These are phyloP conservation scores for Hyphantria cunea DNA, from an alignment of 1,140 invertebrate species.

Conservation along the genomic window DNA sequence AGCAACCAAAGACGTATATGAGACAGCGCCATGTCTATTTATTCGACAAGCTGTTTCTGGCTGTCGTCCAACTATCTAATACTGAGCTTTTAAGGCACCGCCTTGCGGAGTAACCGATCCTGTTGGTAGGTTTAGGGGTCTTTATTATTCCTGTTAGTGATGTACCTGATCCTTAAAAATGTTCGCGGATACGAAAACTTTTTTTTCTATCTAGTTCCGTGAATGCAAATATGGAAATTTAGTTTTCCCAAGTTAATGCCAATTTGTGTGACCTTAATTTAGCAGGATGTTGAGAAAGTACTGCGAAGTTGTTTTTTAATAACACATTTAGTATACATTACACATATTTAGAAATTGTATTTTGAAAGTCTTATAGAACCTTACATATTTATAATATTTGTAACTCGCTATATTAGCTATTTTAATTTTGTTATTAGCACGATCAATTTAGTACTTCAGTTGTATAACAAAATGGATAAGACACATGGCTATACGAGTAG, in stretches of 20 bases:
- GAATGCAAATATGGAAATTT: too few species aligned
- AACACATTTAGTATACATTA: too few species aligned
- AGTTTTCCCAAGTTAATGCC: neutral
- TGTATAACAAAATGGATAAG: too few species aligned
- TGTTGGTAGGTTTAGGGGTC: neutral
- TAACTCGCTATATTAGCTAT: too few species aligned
- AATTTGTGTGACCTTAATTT: neutral
- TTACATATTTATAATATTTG: too few species aligned
- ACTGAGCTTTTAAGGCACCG: constrained; percentile 17
- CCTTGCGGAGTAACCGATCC: constrained; percentile 5
- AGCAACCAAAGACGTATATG: constrained; percentile 7
- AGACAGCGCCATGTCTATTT: constrained; percentile 22
- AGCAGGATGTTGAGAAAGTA: neutral
- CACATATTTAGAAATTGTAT: too few species aligned
- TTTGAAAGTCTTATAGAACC: too few species aligned
- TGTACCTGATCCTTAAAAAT: neutral
- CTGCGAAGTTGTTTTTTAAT: too few species aligned
- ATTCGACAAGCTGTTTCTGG: constrained; percentile 20
- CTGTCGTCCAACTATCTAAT: constrained; percentile 19
- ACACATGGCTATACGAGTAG: too few species aligned
- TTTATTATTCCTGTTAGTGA: neutral
- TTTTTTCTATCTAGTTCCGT: too few species aligned
- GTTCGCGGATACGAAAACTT: neutral
- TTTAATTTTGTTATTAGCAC: too few species aligned
- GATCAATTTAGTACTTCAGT: too few species aligned